These are phyloP conservation scores for Egretta garzetta DNA, from an alignment of 2,113 vertebrate species.

Conservation along the genomic window DNA sequence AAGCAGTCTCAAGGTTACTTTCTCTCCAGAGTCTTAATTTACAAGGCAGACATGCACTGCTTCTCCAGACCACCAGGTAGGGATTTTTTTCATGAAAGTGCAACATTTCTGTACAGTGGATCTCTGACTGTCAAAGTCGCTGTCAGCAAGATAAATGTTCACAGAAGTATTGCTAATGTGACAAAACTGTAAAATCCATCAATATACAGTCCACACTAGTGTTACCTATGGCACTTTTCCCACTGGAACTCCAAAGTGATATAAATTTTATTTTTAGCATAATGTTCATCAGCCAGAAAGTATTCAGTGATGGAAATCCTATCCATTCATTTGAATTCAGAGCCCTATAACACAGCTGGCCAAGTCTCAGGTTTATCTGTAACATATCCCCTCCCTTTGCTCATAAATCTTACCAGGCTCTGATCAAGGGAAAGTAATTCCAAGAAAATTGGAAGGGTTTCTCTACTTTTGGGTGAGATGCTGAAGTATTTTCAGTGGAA, in stretches of 20 bases:
- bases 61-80: neutral
- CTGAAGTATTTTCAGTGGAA: neutral
- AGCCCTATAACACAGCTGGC: neutral
- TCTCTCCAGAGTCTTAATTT: neutral
- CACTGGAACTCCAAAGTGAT: neutral
- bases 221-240: neutral
- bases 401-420: neutral
- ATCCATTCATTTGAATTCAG: neutral
- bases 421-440: neutral
- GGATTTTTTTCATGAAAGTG: constrained; percentile 9
- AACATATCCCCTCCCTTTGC: neutral
- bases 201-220: neutral
- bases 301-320: neutral
- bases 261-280: constrained; percentile 10
- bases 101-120: neutral
- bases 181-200: constrained; percentile 29
- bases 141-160: constrained; percentile 11
- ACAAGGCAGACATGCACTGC: neutral
- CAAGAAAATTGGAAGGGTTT: neutral
- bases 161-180: neutral
- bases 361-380: neutral
- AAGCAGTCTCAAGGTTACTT: neutral
- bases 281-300: neutral
- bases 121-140: neutral
- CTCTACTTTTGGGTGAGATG: neutral